phyloP scores from a whole-genome alignment of 2,888 invertebrate species.

The Ferdinandea cuprea region DNA sequence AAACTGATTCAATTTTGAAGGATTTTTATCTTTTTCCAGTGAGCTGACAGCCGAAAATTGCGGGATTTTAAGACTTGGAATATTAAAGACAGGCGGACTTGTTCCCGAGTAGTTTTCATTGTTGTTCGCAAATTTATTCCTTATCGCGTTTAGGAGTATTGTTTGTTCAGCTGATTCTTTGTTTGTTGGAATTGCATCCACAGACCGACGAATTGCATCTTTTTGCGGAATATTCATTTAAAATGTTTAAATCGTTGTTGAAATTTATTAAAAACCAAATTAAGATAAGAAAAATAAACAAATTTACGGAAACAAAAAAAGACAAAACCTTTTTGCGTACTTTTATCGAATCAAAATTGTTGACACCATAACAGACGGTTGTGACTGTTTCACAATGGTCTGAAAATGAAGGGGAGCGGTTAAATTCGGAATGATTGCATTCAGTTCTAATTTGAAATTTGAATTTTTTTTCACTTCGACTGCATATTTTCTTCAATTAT shows the following conservation, averaged over 20 bases:
- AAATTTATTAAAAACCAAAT: constrained; percentile 31
- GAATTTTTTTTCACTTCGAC: no score
- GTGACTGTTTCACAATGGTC: constrained; percentile 20
- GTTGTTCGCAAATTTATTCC: constrained; percentile 75
- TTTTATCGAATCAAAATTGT: background rate
- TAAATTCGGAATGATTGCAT: background rate
- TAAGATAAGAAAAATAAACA: constrained; percentile 47
- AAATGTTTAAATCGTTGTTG: constrained; percentile 6
- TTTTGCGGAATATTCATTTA: constrained; percentile 55
- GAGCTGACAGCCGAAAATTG: background rate
- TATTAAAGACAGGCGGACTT: constrained; percentile 75
- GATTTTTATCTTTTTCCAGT: constrained; percentile 4
- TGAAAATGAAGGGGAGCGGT: background rate
- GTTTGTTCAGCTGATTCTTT: constrained; percentile 49
- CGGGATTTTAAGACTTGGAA: constrained; percentile 71
- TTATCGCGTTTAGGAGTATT: constrained; percentile 76
- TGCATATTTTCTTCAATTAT: no score
- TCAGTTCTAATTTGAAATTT: no score
- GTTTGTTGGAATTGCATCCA: constrained; percentile 23
- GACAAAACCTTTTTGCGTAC: constrained; percentile 14
- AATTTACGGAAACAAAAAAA: constrained; percentile 53
- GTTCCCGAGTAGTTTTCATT: constrained; percentile 56
- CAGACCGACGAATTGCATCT: background rate
- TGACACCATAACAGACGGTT: constrained; percentile 12
- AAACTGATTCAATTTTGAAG: constrained; percentile 75